Evolutionary conservation across 2,797 vertebrate species (phyloP), one percentile per base, ranked within the genome.

Genomic region (Amazona finschi): DNA sequence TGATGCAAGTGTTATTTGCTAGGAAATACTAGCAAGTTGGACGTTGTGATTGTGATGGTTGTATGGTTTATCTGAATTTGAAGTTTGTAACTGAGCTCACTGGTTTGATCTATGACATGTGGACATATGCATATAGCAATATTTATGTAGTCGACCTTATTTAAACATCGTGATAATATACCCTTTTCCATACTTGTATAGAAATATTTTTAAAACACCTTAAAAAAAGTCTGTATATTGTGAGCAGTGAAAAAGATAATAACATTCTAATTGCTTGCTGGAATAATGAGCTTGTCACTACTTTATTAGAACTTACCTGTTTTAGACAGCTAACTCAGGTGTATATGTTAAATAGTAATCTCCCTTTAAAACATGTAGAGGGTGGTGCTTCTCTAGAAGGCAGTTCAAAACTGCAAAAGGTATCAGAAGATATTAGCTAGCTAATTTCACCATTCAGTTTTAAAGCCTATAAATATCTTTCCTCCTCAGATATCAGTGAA

Each of bases 31-130:
- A 62, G 12, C 8, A 39, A 36, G 22, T n/a, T 50, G 57, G 9
- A 36, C 41, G 44, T 9, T 67, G 28, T 60, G 22, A 21, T n/a
- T 77, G 9, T 38, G 25, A 49, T 64, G 16, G 12, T 27, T 78
- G 15, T 74, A 24, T 12, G 12, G 5, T 49, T 91, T 82, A 52
- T 79, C 90, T 64, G 49, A 85, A 4, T 33, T 44, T 61, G 57
- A 38, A 58, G n/a, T 41, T 77, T 90, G 31, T 77, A 27, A 72
- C 16, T 60, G 57, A 65, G 4, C 8, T 78, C 18, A 30, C 33
- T 91, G 64, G 4, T 72, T 95, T 79, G 71, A 43, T 52, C 77
- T 79, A 18, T 93, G 87, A 62, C 57, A 22, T 96, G 73, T 67
- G 49, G 58, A 39, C 5, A 6, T 31, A 8, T 0, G 3, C 1